Evolutionary conservation across 2,888 invertebrate species (phyloP), one percentile per base, ranked within the genome.

Genomic region (Brachylomia viminalis): DNA sequence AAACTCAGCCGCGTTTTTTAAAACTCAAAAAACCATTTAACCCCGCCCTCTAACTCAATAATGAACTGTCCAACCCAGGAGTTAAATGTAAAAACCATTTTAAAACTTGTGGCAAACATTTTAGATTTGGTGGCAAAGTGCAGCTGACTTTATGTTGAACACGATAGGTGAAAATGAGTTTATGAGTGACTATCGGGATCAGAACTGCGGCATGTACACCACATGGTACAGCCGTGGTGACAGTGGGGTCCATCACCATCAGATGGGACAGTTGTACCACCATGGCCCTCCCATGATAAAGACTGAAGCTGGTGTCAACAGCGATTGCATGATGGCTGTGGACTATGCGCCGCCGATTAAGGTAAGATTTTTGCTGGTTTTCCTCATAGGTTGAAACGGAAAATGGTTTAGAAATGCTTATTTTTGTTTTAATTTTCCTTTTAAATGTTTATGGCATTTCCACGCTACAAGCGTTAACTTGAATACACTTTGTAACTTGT

Each of bases 291-390:
- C 97, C 75, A 97, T 97, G 95, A 97, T 97, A 86, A 97, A 97
- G 95, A 97, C 97, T 85, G 97, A 97, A 83, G 97, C 97, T 68
- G 97, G 97, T 49, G 96, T 97, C 61, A 97, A 97, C 90, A 97
- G 97, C 90, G 97, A 97, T 91, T 97, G 97, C 83, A 97, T 97
- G 97, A 96, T 97, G 95, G 97, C 97, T 1, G 97, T 97, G 45
- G 97, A 97, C 87, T 97, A 97, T 90, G 97, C 97, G 0, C 97
- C 97, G 0, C 97, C 97, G 38, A 97, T 97, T 91, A 97, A 97
- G 97, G 97, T 97, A 95, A 92, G 96, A 87, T 33, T 17, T 56
- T 62, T 7, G 33, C 11, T 30, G 10, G 20, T 20, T 64, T 45
- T n/a, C 0, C 6, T 15, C 10, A 0, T 30, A 45, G 27, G 3